Evolutionary conservation across 2,797 vertebrate species (phyloP).

Genomic region (Mycteria americana): DNA sequence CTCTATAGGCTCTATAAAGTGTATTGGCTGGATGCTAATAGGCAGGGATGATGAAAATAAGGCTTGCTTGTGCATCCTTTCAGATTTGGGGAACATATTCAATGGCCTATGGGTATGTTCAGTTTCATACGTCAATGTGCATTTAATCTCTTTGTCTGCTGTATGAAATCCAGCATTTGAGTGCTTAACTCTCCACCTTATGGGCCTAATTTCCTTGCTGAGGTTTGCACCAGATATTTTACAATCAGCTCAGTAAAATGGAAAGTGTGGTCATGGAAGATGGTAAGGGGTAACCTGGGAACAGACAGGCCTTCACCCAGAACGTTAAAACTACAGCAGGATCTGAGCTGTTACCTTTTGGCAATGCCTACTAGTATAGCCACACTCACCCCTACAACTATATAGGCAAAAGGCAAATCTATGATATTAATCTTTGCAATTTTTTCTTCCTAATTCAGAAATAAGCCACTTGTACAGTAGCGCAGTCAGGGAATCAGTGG

Average conservation of each 20-base stretch:
- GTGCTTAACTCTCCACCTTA: background rate
- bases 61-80: background rate
- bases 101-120: background rate
- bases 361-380: fast-evolving
- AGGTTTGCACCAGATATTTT: background rate
- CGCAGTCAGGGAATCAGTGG: background rate
- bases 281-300: background rate
- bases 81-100: background rate
- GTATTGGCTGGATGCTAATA: conserved; percentile 9
- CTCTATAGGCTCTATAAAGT: background rate
- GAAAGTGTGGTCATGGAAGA: background rate
- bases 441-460: background rate
- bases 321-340: background rate
- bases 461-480: background rate
- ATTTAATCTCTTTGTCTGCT: background rate
- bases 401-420: background rate
- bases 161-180: background rate
- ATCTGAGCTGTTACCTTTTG: background rate
- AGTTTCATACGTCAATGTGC: background rate
- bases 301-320: background rate
- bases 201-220: background rate
- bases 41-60: background rate
- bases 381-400: background rate
- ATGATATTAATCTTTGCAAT: background rate
- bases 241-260: background rate